Evolutionary conservation across 2,797 vertebrate species (phyloP).

Genomic region (Iguana delicatissima): DNA sequence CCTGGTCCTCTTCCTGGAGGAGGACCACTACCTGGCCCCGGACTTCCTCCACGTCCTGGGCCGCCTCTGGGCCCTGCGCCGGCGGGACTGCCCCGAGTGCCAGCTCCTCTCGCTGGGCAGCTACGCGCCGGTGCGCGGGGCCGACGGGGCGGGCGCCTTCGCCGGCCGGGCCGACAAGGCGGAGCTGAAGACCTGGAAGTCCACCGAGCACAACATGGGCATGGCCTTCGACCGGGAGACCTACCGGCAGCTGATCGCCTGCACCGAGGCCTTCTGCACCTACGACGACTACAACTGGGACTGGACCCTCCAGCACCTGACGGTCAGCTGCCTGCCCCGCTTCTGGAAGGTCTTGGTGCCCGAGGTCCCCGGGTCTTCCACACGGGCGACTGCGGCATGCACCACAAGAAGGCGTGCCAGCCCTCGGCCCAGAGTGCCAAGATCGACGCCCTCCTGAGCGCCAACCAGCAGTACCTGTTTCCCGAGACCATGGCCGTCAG

Average conservation of each 20-base stretch:
- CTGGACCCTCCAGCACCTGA: constrained; percentile 97
- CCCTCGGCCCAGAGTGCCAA: constrained; percentile 91
- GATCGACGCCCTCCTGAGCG: constrained; percentile 91
- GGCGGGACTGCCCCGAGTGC: constrained; percentile 90
- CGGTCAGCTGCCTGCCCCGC: constrained; percentile 92
- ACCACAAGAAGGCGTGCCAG: constrained; percentile 95
- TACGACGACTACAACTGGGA: constrained; percentile 99
- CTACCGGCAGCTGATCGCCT: constrained; percentile 90
- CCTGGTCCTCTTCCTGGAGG: constrained; percentile 92
- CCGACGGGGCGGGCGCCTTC: constrained; percentile 71
- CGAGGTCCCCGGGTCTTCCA: constrained; percentile 93
- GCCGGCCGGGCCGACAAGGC: constrained; percentile 90
- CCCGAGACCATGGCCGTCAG: constrained; percentile 90
- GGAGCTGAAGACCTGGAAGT: constrained; percentile 97
- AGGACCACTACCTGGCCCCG: constrained; percentile 94
- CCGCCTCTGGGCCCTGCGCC: constrained; percentile 85
- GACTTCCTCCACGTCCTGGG: constrained; percentile 93
- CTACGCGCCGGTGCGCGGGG: constrained; percentile 81
- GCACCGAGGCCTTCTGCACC: constrained; percentile 96
- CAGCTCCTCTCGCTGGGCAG: constrained; percentile 92
- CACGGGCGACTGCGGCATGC: constrained; percentile 98
- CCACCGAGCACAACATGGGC: constrained; percentile 99
- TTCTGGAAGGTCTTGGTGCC: constrained; percentile 98
- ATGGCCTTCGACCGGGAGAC: constrained; percentile 91
- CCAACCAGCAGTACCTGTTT: constrained; percentile 91